phyloP scores from a whole-genome alignment of 2,797 vertebrate genomes.

The Eospalax fontanierii region DNA sequence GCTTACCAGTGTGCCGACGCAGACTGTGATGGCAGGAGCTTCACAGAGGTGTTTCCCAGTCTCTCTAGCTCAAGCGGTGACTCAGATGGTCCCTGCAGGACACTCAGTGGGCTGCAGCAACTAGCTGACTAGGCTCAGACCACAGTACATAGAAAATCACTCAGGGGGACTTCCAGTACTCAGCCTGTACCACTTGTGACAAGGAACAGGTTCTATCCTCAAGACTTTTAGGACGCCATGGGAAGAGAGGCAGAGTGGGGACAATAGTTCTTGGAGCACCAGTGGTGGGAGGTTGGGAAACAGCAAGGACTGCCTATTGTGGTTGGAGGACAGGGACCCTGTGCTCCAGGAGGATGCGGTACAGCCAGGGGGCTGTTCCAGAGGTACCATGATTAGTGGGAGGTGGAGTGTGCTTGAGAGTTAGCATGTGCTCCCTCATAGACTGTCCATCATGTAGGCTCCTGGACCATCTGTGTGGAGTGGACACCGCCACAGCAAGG shows the following conservation, averaged over 20 bases:
- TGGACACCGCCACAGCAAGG: too few species aligned
- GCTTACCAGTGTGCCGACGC: fast-evolving
- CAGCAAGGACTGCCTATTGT: neutral
- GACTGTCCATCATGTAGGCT: too few species aligned
- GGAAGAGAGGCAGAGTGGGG: neutral
- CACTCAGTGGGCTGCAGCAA: neutral
- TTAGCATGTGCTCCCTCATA: neutral
- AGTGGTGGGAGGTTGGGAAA: neutral
- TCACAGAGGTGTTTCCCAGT: too few species aligned
- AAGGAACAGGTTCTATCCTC: fast-evolving
- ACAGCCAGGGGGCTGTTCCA: neutral
- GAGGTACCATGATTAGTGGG: neutral
- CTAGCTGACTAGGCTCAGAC: neutral
- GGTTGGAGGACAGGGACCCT: neutral
- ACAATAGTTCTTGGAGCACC: neutral
- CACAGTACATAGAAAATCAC: neutral
- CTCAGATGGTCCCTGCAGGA: neutral
- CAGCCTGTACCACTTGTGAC: neutral
- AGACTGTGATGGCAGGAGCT: neutral
- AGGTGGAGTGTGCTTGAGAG: neutral
- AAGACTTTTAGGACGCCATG: too few species aligned
- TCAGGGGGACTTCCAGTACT: neutral
- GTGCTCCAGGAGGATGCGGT: fast-evolving
- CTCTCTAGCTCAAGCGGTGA: neutral
- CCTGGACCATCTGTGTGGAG: too few species aligned